Base-by-base conservation (phyloP, 1,140 invertebrate species). In the Anadara kagoshimensis region DNA sequence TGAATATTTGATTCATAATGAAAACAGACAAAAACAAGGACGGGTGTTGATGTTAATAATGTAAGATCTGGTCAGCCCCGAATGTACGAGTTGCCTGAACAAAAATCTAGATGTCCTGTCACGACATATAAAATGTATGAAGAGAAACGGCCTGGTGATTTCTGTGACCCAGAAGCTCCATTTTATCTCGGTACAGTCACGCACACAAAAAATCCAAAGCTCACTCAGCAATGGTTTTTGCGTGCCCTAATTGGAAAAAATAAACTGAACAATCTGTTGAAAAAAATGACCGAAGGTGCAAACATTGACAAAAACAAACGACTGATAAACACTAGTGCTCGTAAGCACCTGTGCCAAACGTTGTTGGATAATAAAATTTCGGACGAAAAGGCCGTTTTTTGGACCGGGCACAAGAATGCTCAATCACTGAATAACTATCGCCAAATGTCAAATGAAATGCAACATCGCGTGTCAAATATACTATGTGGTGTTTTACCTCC, bases 331-430 rank as follows among this genome's bases (percentile, higher is more conserved):
- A 65, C 61, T 24, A 64, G 61, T 65, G 61, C 67, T 5, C 18
- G 64, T 10, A 73, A 73, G 45, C 57, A 64, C n/a, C 29, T 67
- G 29, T 67, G 71, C 29, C 63, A 73, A 20, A 73, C 59, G 67
- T 49, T 73, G 18, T 20, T 73, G 18, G 22, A 73, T 18, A 67
- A 51, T 24, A 53, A 67, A 16, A 29, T 73, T 16, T 64, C 64
- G 4, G 71, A 73, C 51, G 58, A 49, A 14, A 56, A 73, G 45
- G 64, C 64, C 29, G 56, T 67, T 4, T 47, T 58, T 36, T 61
- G 66, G 1, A 67, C 71, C 7, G 63, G 71, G 29, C 71, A 73
- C 22, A 73, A 66, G 44, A 73, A 73, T 49, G 56, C 71, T 10
- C 18, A 14, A 26, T 56, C 65, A 22, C 22, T 67, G 44, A 67